Base-by-base conservation (phyloP, 2,797 vertebrate genomes). In the Zalophus californianus region DNA sequence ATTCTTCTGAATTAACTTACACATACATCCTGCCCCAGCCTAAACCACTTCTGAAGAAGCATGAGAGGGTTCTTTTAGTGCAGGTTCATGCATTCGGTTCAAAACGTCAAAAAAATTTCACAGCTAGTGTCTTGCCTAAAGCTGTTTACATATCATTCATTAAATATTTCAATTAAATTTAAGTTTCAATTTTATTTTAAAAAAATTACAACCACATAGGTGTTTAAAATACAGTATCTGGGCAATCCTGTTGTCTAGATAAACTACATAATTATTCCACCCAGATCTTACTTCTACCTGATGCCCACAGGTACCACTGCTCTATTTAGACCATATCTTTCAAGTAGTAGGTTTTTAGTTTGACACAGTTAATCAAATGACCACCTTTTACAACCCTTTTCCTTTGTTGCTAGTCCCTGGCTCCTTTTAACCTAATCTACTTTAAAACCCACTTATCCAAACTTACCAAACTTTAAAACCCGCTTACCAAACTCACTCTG, bases 211-310 rank as follows among this genome's bases (percentile, higher is more conserved):
- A 94, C 86, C 8, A 82, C 91, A 97, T 93, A 89, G 94, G 15
- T 96, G 84, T 97, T 98, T 95, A 97, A 98, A 98, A 97, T 94
- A 96, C 38, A 12, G 78, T 32, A 98, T 97, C 88, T 78, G 80
- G 85, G 97, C 95, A 95, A 96, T 98, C 88, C 97, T 96, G 84
- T 97, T 79, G 87, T 97, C 96, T 96, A 97, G 92, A 98, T 97
- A 98, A 98, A 94, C 95, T 93, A 52, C 38, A n/a, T 1, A 88
- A 91, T 83, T 75, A 93, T 92, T 95, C 54, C 29, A 80, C 68
- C 11, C 35, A 86, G 96, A 96, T 94, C 97, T 98, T 95, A 64
- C 89, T 97, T 97, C 97, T 98, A 79, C 98, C 96, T 97, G 97
- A 98, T 97, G 79, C 2, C 9, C 56, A 84, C 1, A 95, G 23